Conservation (phyloP, 2,888 invertebrate genomes). For the Artemia sp. region DNA sequence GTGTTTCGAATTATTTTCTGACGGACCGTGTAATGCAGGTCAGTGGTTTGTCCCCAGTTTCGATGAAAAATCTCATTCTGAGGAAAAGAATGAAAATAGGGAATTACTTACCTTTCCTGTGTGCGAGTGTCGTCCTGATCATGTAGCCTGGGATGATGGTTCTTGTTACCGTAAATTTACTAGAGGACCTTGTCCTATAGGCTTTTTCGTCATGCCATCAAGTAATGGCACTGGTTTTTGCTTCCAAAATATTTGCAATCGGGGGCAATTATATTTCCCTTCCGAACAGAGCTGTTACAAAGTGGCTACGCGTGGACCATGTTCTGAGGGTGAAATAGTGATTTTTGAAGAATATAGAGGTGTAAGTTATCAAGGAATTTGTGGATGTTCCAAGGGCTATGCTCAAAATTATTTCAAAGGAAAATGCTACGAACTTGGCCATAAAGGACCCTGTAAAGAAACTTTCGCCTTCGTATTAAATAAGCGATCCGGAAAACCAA, state of each 20-base stretch:
- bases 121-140: slow-evolving; percentile 22
- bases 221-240: slow-evolving; percentile 17
- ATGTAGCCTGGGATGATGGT: slow-evolving; percentile 40
- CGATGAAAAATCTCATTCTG: not conserved
- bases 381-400: slow-evolving; percentile 41
- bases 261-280: slow-evolving; percentile 58
- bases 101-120: not conserved
- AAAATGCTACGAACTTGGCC: slow-evolving; percentile 26
- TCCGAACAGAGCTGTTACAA: slow-evolving; percentile 54
- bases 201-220: slow-evolving; percentile 25
- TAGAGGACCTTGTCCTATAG: slow-evolving; percentile 48
- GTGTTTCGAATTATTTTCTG: slow-evolving; percentile 61
- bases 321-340: slow-evolving; percentile 50
- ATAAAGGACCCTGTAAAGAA: slow-evolving; percentile 26
- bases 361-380: slow-evolving; percentile 62
- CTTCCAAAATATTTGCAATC: slow-evolving; percentile 42
- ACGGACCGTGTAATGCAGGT: slow-evolving; percentile 46
- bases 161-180: slow-evolving; percentile 61
- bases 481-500: slow-evolving; percentile 25
- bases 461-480: slow-evolving; percentile 23
- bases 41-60: slow-evolving; percentile 19
- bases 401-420: slow-evolving; percentile 25
- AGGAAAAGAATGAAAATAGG: not conserved
- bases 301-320: slow-evolving; percentile 59
- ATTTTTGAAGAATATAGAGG: slow-evolving; percentile 70